Percentiles rank a stretch among this genome's conserved stretches.
phyloP scores from a whole-genome alignment of 1,140 invertebrate species.

The Pseudoatta argentina region DNA sequence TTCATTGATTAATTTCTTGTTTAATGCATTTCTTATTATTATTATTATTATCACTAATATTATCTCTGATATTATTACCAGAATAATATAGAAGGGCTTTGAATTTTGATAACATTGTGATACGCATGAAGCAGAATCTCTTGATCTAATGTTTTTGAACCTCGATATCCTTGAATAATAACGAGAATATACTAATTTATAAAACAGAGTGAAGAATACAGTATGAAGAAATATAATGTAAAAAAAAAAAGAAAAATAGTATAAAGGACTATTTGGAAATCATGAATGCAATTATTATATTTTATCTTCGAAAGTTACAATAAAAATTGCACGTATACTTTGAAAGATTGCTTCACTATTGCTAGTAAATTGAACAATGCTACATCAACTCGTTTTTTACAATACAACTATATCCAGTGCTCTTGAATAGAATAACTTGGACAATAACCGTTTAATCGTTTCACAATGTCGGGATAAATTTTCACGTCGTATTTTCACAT shows the following conservation, averaged over 20 bases:
- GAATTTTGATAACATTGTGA: conserved; percentile 56
- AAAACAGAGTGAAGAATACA: neutral
- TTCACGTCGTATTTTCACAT: neutral
- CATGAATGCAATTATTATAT: neutral
- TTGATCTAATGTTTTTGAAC: conserved; percentile 23
- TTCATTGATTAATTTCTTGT: neutral
- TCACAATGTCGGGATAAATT: conserved; percentile 3
- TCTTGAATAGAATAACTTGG: neutral
- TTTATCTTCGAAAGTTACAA: neutral
- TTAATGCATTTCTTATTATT: neutral
- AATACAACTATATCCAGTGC: neutral
- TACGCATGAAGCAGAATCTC: neutral
- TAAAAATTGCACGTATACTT: conserved; percentile 15
- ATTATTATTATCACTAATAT: neutral
- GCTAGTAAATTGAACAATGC: conserved; percentile 4
- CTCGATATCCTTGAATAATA: conserved; percentile 16
- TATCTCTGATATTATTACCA: conserved; percentile 8
- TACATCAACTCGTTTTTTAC: neutral
- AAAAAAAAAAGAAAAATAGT: neutral
- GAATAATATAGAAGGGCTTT: conserved; percentile 22
- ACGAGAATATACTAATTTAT: conserved; percentile 20
- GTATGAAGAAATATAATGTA: neutral
- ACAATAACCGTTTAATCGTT: neutral
- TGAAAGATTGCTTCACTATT: conserved; percentile 7
- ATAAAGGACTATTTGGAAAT: neutral